Conservation (phyloP, 2,113 vertebrate species). For the Opisthocomus hoazin region DNA sequence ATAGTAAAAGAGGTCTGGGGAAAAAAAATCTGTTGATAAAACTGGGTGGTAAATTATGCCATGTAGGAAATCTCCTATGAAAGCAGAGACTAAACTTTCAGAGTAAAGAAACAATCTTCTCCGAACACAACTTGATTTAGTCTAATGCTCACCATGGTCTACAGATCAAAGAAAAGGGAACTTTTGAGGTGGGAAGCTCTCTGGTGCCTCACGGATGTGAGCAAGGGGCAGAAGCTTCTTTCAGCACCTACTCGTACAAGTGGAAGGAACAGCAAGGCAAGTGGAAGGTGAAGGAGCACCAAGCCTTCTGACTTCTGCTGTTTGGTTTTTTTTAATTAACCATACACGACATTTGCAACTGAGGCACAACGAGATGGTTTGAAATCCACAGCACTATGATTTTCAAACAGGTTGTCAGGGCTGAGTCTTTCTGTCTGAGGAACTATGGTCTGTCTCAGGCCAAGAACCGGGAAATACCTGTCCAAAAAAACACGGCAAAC, state of each 20-base stretch:
- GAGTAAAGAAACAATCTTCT: neutral
- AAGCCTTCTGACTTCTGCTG: neutral
- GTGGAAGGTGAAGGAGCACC: neutral
- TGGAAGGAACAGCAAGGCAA: neutral
- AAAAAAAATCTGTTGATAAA: neutral
- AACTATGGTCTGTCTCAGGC: neutral
- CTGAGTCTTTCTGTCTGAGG: neutral
- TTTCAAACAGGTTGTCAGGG: neutral
- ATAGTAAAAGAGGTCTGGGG: neutral
- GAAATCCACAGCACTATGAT: neutral
- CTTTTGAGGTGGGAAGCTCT: neutral
- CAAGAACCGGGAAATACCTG: neutral
- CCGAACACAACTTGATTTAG: neutral
- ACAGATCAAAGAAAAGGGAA: neutral
- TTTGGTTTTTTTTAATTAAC: neutral
- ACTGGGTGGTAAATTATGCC: neutral
- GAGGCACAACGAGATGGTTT: neutral
- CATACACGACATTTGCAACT: neutral
- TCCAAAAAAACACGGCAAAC: neutral
- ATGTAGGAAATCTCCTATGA: neutral
- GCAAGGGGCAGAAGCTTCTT: neutral
- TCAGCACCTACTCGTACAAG: neutral
- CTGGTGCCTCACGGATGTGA: fast-evolving
- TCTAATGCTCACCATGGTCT: neutral
- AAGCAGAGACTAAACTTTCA: neutral